phyloP scores from a whole-genome alignment of 2,888 invertebrate species.

The Tuta absoluta region DNA sequence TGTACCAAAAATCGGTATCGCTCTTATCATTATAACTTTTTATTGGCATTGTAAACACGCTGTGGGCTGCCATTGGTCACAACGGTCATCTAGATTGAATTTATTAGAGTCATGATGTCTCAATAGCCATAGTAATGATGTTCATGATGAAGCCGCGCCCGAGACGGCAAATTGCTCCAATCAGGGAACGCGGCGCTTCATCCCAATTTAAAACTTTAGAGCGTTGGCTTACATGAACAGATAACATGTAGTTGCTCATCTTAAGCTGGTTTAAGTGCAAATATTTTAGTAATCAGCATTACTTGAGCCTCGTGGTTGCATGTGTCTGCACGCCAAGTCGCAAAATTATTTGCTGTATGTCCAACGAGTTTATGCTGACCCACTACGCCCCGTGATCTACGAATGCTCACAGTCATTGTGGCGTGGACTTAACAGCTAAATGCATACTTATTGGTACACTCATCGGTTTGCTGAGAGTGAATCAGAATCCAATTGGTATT shows the following conservation, averaged over 20 bases:
- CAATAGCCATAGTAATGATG: constrained; percentile 52
- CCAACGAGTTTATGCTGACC: too few species aligned
- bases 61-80: background rate
- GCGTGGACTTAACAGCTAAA: background rate
- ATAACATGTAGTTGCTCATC: background rate
- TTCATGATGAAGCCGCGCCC: constrained; percentile 68
- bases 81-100: background rate
- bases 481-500: constrained; percentile 4
- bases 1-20: background rate
- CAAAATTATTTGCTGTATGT: too few species aligned
- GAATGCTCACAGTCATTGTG: background rate
- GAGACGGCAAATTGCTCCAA: constrained; percentile 72
- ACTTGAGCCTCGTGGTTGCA: too few species aligned
- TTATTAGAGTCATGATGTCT: constrained; percentile 37
- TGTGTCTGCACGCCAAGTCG: too few species aligned
- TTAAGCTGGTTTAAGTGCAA: too few species aligned
- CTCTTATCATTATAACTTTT: background rate
- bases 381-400: too few species aligned
- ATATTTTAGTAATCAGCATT: too few species aligned
- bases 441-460: constrained; percentile 12
- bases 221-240: constrained; percentile 28
- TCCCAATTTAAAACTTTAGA: constrained; percentile 71
- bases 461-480: constrained; percentile 8
- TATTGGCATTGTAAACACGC: background rate
- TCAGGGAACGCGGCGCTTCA: constrained; percentile 63